phyloP scores from a whole-genome alignment of 1,140 invertebrate genomes.

The Eumeta japonica region DNA sequence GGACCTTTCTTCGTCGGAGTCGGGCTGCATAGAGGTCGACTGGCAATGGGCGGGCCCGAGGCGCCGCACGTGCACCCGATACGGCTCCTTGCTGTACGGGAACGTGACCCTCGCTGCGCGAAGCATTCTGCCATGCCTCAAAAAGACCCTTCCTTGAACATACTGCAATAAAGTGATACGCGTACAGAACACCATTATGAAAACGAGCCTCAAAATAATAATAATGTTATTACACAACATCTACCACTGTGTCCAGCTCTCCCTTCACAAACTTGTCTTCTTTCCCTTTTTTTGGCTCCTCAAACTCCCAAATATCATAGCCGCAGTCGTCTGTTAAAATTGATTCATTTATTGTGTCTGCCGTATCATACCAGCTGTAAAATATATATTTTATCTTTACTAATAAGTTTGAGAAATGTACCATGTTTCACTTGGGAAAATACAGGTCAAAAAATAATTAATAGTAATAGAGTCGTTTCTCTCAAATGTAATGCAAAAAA shows the following conservation, averaged over 20 bases:
- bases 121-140: conserved; percentile 68
- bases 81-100: conserved; percentile 44
- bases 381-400: conserved; percentile 2
- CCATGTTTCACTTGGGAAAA: no score
- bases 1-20: conserved; percentile 41
- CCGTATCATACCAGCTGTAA: conserved; percentile 40
- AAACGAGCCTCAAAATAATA: conserved; percentile 2
- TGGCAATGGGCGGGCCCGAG: conserved; percentile 30
- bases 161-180: conserved; percentile 57
- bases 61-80: conserved; percentile 38
- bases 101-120: conserved; percentile 65
- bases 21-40: conserved; percentile 31
- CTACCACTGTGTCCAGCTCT: conserved; percentile 34
- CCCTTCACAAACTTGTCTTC: conserved; percentile 27
- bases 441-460: no score
- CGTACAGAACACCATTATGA: not conserved
- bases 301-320: conserved; percentile 41
- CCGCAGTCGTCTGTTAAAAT: conserved; percentile 32
- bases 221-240: conserved; percentile 6
- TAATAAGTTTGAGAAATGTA: conserved; percentile 10
- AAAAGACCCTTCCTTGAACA: conserved; percentile 70
- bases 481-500: no score
- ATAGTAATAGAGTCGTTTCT: no score
- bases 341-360: conserved; percentile 53
- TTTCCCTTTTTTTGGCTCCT: conserved; percentile 27